Percentiles rank a stretch among this genome's conserved stretches.
Conservation (phyloP, 1,140 invertebrate genomes). For the Drosophila pandora region DNA sequence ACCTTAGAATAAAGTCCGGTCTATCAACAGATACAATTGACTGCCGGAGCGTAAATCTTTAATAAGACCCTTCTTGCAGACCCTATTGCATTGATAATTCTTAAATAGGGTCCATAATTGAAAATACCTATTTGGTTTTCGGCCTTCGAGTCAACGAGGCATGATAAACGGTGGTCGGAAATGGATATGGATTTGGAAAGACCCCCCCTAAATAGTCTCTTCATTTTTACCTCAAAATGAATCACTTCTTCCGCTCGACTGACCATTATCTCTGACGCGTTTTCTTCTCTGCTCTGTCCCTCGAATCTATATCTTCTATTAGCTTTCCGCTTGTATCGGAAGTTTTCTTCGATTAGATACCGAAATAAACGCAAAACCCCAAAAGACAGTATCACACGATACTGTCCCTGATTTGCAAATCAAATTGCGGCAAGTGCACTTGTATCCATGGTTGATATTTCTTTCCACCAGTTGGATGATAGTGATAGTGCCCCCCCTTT, state of each 20-base stretch:
- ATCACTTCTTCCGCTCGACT: constrained; percentile 39
- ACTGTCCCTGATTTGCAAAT: constrained; percentile 34
- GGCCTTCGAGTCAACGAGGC: constrained; percentile 8
- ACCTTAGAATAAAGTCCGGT: not conserved
- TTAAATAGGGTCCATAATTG: not conserved
- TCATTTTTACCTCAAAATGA: constrained; percentile 14
- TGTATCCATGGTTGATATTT: not conserved
- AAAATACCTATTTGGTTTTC: not conserved
- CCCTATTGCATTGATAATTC: constrained; percentile 2
- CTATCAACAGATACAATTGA: constrained; percentile 2
- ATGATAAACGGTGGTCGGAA: not conserved
- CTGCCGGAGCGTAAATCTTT: constrained; percentile 3
- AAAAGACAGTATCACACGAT: constrained; percentile 1
- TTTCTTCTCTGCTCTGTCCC: not conserved
- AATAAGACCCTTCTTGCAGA: not conserved
- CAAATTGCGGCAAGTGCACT: constrained; percentile 16
- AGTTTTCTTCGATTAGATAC: constrained; percentile 66
- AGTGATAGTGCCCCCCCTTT: no score
- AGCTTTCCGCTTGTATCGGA: constrained; percentile 55
- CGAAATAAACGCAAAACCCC: not conserved
- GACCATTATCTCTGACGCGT: constrained; percentile 27
- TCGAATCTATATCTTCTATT: not conserved
- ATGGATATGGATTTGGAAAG: constrained; percentile 8
- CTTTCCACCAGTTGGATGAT: no score
- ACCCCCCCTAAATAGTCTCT: constrained; percentile 12